Base-by-base conservation (phyloP, 1,140 invertebrate genomes). In the Globodera ellingtonae region DNA sequence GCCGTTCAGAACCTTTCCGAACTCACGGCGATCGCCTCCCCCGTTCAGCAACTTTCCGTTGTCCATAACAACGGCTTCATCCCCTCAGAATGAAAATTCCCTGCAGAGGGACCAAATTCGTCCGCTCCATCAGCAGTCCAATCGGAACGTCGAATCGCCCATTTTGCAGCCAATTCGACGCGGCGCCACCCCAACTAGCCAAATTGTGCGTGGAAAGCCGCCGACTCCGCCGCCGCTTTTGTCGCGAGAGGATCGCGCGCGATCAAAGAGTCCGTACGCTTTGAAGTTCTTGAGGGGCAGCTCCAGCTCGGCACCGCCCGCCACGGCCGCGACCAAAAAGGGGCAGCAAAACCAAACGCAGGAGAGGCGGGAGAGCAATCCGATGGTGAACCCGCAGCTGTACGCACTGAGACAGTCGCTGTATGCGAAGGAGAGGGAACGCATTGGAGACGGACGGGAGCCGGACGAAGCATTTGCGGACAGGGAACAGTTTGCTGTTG, bases 151-250 rank as follows among this genome's bases (percentile, higher is more conserved):
- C 65, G n/a, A 56, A 35, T 52, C 48, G 56, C 73, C 73, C 46
- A n/a, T 52, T 62, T 62, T 15, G 69, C 18, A 35, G 48, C 48
- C n/a, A 24, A 47, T 15, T 67, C 75, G 66, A 50, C 65, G 83
- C 48, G 84, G 84, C 24, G 81, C 84, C 18, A 84, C 83, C 10
- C 83, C 83, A 46, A 84, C 79, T 35, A 56, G 71, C 0, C 82
- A 84, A 70, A 69, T 80, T 69, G 78, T 87, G 46, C 80, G 82
- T 46, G 67, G 65, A 48, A 88, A 89, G 77, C 86, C 87, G 13
- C 87, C 87, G 46, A 89, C 87, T 35, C 87, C 87, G 15, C 87
- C 87, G 15, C 87, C 87, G 50, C 35, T 15, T 21, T 24, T 46
- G 78, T 44, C 24, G 18, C 46, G 83, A 10, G 82, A 81, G 6